These are phyloP conservation scores for Artibeus jamaicensis DNA, from an alignment of 2,797 vertebrate genomes.

Conservation along the genomic window DNA sequence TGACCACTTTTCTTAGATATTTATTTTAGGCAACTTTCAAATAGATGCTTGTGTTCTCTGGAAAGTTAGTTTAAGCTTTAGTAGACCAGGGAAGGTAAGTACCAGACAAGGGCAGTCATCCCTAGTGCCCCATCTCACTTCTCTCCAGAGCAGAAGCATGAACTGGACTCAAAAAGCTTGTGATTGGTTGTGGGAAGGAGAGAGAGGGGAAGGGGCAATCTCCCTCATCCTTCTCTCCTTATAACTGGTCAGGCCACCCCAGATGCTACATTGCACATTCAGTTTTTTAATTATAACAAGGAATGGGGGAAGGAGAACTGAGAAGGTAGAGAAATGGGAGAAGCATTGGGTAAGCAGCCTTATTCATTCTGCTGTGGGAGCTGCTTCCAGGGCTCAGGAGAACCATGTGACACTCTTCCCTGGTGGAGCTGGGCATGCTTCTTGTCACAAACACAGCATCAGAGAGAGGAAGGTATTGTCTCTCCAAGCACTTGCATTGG, in stretches of 20 bases:
- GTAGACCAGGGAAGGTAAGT: background rate
- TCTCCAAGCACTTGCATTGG: background rate
- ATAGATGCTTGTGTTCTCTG: background rate
- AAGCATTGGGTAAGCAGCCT: background rate
- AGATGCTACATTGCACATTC: background rate
- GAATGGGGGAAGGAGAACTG: background rate
- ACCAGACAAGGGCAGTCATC: background rate
- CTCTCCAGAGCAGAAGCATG: background rate
- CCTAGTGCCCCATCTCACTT: background rate
- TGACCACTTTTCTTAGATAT: background rate
- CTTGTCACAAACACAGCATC: background rate
- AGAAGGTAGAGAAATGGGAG: background rate
- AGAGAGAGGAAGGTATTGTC: background rate
- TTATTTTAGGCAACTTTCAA: constrained; percentile 16
- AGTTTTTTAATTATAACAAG: background rate
- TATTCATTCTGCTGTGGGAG: background rate
- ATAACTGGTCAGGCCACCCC: background rate
- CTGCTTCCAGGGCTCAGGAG: background rate
- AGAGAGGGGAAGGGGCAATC: fast-evolving
- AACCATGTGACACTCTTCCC: background rate
- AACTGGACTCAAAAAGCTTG: background rate
- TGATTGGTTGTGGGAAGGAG: background rate
- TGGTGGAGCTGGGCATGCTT: background rate
- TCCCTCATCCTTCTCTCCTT: background rate
- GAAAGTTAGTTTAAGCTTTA: background rate